These are phyloP conservation scores for Drosophila nasuta DNA, from an alignment of 1,140 invertebrate genomes.

Conservation along the genomic window DNA sequence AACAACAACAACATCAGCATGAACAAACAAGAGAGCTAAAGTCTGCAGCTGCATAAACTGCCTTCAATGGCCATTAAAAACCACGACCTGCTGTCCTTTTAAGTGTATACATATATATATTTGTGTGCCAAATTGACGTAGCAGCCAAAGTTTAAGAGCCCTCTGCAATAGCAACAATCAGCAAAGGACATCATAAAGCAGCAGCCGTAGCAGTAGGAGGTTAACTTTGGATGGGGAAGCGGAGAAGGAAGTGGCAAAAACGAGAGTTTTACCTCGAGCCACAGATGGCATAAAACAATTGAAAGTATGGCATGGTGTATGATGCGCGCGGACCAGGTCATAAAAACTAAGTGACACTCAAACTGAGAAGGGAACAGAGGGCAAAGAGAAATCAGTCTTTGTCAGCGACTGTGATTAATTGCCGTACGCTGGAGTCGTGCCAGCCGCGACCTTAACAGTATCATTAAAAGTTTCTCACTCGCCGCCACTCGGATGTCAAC, in stretches of 20 bases:
- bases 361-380: slow-evolving; percentile 20
- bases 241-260: neutral
- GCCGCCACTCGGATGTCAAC: slow-evolving; percentile 50
- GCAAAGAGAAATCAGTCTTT: slow-evolving; percentile 10
- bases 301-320: slow-evolving; percentile 59
- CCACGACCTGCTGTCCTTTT: slow-evolving; percentile 32
- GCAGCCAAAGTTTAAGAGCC: slow-evolving; percentile 57
- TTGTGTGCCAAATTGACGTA: slow-evolving; percentile 71
- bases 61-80: slow-evolving; percentile 77
- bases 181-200: slow-evolving; percentile 40
- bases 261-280: slow-evolving; percentile 50
- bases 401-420: slow-evolving; percentile 73
- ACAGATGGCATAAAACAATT: slow-evolving; percentile 78
- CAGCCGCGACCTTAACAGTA: slow-evolving; percentile 57
- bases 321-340: slow-evolving; percentile 40
- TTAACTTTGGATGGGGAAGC: slow-evolving; percentile 1
- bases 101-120: slow-evolving; percentile 44
- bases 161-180: slow-evolving; percentile 62
- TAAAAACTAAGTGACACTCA: slow-evolving; percentile 80
- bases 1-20: slow-evolving; percentile 43
- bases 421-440: slow-evolving; percentile 48
- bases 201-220: no score
- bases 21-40: slow-evolving; percentile 50
- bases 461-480: slow-evolving; percentile 73
- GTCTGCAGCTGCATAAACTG: slow-evolving; percentile 66